Percentiles rank a stretch among this genome's conserved stretches.
phyloP scores from a whole-genome alignment of 2,888 invertebrate species.

The Neria commutata region DNA sequence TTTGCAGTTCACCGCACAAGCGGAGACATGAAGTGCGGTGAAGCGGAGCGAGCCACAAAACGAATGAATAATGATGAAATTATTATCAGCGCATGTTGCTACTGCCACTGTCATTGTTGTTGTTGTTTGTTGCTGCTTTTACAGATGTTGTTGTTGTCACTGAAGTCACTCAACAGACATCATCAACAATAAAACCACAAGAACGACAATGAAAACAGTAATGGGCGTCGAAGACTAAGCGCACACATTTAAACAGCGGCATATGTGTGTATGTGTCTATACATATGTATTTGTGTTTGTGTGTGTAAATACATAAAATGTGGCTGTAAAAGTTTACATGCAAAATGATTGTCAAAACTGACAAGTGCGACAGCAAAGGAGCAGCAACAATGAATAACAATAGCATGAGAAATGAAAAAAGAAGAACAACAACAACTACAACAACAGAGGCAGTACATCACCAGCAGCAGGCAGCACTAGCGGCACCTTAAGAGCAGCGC shows the following conservation, averaged over 20 bases:
- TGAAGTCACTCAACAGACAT: constrained; percentile 3
- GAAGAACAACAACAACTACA: not conserved
- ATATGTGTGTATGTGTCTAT: too few species aligned
- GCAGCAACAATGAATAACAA: not conserved
- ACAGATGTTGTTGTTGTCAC: not conserved
- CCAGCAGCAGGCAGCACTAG: not conserved
- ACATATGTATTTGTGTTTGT: too few species aligned
- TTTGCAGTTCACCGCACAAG: not conserved
- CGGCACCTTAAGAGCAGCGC: too few species aligned
- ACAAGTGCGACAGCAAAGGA: constrained; percentile 1
- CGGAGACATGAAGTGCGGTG: not conserved
- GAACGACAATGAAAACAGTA: not conserved
- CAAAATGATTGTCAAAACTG: constrained; percentile 3
- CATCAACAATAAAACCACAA: not conserved
- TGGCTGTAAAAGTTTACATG: not conserved
- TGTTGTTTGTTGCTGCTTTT: not conserved
- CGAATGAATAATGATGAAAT: constrained; percentile 7
- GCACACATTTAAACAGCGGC: not conserved
- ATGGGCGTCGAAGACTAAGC: not conserved
- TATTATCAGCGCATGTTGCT: not conserved
- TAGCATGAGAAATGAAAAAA: not conserved
- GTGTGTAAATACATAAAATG: too few species aligned
- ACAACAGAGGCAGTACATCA: not conserved
- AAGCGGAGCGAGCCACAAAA: not conserved
- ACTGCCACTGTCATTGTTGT: not conserved